Percentiles rank a stretch among this genome's conserved stretches.
Evolutionary conservation across 2,113 vertebrate species (phyloP).

Genomic region (Phalacrocorax pelagicus): DNA sequence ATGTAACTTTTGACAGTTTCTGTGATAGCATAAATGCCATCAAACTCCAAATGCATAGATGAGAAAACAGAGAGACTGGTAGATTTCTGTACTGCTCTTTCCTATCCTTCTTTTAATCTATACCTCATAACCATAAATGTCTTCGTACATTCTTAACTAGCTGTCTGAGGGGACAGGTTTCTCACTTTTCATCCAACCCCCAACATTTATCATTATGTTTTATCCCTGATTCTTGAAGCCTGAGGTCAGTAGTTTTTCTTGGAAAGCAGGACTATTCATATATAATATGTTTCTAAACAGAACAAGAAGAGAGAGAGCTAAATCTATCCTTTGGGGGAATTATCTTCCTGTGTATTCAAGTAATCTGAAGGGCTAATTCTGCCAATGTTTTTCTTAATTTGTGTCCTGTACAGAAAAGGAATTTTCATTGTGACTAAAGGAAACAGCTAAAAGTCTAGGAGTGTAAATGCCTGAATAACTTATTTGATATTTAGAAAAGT

Average conservation of each 20-base stretch:
- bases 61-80: neutral
- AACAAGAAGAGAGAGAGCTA: neutral
- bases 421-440: neutral
- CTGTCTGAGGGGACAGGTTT: neutral
- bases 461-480: neutral
- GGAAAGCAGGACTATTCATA: neutral
- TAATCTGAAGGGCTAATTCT: neutral
- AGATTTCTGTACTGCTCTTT: neutral
- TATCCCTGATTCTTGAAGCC: neutral
- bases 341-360: neutral
- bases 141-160: neutral
- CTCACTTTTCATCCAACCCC: neutral
- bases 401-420: neutral
- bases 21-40: neutral
- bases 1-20: neutral
- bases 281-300: neutral
- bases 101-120: neutral
- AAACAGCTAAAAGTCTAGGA: neutral
- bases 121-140: neutral
- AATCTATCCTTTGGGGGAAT: neutral
- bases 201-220: neutral
- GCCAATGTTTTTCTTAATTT: neutral
- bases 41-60: neutral
- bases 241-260: neutral
- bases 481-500: neutral